Base-by-base conservation (phyloP, 2,888 invertebrate species). In the Thymelicus lineola region DNA sequence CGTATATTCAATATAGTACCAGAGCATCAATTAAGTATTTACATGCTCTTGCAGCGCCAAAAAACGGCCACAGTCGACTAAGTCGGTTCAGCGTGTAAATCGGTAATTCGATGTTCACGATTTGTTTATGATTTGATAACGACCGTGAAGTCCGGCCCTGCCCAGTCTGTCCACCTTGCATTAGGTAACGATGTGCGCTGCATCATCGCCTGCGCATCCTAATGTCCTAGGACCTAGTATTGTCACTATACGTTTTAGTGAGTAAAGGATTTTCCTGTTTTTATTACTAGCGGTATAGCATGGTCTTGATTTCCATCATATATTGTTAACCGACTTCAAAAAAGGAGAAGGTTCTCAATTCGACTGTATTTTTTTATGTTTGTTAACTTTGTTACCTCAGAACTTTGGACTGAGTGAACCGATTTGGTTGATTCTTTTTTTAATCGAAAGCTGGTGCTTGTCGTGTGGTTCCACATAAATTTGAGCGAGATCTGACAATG, bases 191-290 rank as follows among this genome's bases (percentile, higher is more conserved):
- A 66, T 38, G 71, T 64, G 71, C 66, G 63, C 15, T 59, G 61
- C n/a, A n/a, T n/a, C n/a, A n/a, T n/a, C 74, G 75, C 70, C 64
- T 66, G 75, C 72, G 75, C 76, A 77, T 76, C 73, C 72, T 74
- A 76, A 77, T 78, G 55, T 45, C 48, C 6, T 48, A 68, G 20
- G 7, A 55, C 35, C 9, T 42, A 10, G 42, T 42, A 42, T 10
- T 55, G 17, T 17, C 35, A 61, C 15, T 36, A 36, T 57, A 12
- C 7, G 17, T 45, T 68, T 60, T 61, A 35, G 15, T 35, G n/a
- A 17, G 1, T 0, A 12, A 0, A 48, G 58, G 58, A 58, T 36
- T 10, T 14, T 65, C 57, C 38, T 15, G 10, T n/a, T 35, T 45
- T 9, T 20, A 10, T 17, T 12, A 17, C 15, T 35, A 17, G 1